Conservation (phyloP, 1,140 invertebrate genomes). For the Alviniconcha marisindica region DNA sequence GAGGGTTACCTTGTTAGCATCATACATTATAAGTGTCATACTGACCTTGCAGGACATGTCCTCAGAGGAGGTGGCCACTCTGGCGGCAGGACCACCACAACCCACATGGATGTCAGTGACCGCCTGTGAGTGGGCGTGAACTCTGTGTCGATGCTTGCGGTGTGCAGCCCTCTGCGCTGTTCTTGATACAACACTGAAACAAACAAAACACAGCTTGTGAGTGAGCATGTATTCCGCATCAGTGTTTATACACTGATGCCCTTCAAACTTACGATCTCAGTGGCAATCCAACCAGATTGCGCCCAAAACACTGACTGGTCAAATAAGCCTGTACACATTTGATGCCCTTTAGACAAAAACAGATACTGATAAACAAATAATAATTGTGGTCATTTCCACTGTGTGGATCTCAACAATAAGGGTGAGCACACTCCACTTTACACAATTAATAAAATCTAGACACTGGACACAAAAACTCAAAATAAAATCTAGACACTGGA, state of each 20-base stretch:
- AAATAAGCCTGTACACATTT: no score
- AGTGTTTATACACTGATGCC: no score
- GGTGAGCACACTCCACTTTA: not conserved
- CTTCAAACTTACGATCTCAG: no score
- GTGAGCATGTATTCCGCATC: no score
- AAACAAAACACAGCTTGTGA: conserved; percentile 5
- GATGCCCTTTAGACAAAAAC: no score
- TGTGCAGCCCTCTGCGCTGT: conserved; percentile 19
- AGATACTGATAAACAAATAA: not conserved
- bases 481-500: not conserved
- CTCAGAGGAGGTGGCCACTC: conserved; percentile 85
- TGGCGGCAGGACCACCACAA: conserved; percentile 79
- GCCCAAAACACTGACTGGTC: no score
- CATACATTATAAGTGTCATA: not conserved
- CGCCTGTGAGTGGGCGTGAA: conserved; percentile 79
- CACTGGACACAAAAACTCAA: not conserved
- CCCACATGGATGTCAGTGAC: conserved; percentile 84
- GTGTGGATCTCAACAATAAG: not conserved
- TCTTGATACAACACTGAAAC: conserved; percentile 46
- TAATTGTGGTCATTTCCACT: no score
- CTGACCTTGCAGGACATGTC: conserved; percentile 88
- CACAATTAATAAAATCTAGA: not conserved
- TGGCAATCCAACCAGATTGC: no score
- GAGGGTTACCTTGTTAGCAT: not conserved
- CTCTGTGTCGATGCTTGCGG: conserved; percentile 56